Percentiles rank a stretch among this genome's conserved stretches.
Evolutionary conservation across 2,888 invertebrate species (phyloP).

Genomic region (Cheilosia soror): DNA sequence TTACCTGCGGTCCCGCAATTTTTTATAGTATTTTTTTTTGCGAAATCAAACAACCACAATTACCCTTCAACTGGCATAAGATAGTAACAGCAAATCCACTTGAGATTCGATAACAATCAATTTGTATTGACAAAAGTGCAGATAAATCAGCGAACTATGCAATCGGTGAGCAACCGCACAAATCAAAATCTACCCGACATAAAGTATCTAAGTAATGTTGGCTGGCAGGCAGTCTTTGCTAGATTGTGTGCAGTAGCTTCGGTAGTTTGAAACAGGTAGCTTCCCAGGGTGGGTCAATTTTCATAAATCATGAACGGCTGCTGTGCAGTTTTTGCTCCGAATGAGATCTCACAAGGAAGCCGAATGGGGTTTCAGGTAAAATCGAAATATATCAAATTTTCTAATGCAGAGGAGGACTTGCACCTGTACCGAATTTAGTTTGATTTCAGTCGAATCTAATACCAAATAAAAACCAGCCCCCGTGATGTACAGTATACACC

Average conservation of each 20-base stretch:
- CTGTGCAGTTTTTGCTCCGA: background rate
- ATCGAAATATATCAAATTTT: conserved; percentile 34
- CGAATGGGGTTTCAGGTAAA: conserved; percentile 16
- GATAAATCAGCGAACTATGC: conserved; percentile 59
- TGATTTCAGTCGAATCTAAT: conserved; percentile 3
- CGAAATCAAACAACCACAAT: conserved; percentile 4
- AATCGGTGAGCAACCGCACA: conserved; percentile 53
- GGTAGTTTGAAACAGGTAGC: conserved; percentile 60
- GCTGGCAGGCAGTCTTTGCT: background rate
- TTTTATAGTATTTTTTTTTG: background rate
- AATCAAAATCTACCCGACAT: conserved; percentile 57
- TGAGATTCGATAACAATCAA: conserved; percentile 65
- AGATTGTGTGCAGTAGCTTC: conserved; percentile 8
- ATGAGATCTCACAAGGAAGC: conserved; percentile 25
- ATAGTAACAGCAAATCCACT: conserved; percentile 58
- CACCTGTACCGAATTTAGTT: conserved; percentile 47
- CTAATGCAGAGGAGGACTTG: conserved; percentile 10
- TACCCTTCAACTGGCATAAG: conserved; percentile 4
- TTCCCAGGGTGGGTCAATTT: conserved; percentile 61
- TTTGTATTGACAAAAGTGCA: conserved; percentile 65
- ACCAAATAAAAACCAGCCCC: background rate
- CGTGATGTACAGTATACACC: conserved; percentile 2
- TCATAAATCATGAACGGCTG: conserved; percentile 62
- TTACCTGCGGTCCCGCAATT: background rate
- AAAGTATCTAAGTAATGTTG: conserved; percentile 28